These are phyloP conservation scores for Pomatostomus ruficeps DNA, from an alignment of 2,113 vertebrate species.

Conservation along the genomic window DNA sequence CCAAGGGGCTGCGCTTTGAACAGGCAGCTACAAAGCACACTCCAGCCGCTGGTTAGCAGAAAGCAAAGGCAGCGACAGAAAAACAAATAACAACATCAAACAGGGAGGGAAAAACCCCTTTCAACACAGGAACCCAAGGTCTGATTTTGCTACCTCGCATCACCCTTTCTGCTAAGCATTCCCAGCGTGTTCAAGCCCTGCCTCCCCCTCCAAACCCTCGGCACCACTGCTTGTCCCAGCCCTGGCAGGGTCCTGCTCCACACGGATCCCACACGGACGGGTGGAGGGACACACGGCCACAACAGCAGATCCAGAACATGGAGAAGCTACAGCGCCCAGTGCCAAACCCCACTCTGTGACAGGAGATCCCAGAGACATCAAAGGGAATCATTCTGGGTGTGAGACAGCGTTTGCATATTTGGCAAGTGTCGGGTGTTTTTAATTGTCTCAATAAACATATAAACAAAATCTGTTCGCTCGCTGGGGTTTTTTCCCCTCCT, in stretches of 20 bases:
- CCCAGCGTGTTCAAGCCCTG: background rate
- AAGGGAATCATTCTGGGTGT: background rate
- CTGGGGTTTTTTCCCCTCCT: background rate
- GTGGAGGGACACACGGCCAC: background rate
- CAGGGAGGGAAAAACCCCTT: background rate
- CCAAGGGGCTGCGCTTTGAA: background rate
- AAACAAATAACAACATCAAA: conserved; percentile 10
- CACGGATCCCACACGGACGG: background rate
- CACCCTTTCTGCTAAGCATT: background rate
- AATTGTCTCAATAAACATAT: conserved; percentile 51
- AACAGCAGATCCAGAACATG: fast-evolving
- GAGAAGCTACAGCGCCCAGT: background rate
- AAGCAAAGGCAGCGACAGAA: background rate
- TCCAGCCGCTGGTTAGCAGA: background rate
- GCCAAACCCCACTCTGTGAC: background rate
- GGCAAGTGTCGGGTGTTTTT: background rate
- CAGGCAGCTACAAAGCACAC: conserved; percentile 7
- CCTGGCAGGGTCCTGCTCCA: background rate
- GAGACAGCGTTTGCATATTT: background rate
- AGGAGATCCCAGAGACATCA: background rate
- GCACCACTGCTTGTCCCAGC: fast-evolving
- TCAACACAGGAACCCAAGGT: background rate
- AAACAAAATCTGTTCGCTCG: conserved; percentile 36
- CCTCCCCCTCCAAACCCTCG: background rate
- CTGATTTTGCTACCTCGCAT: background rate